Evolutionary conservation across 2,888 invertebrate genomes (phyloP).

Genomic region (Apoderus coryli): DNA sequence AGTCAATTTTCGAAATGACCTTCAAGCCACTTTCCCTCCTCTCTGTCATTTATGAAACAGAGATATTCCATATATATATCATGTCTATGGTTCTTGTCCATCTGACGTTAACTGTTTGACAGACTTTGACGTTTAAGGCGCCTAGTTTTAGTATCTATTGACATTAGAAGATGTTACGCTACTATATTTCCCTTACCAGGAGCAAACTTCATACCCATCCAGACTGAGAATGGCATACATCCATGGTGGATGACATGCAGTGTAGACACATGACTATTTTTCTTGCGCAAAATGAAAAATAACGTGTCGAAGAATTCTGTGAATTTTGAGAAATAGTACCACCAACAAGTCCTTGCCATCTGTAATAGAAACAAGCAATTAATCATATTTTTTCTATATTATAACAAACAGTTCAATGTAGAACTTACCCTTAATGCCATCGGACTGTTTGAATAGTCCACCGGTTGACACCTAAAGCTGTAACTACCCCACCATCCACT

Average conservation of each 20-base stretch:
- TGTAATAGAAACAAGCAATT: constrained; percentile 29
- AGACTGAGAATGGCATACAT: constrained; percentile 86
- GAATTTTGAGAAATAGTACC: constrained; percentile 91
- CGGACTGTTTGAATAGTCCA: constrained; percentile 59
- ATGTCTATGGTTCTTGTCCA: too few species aligned
- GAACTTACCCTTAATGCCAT: constrained; percentile 51
- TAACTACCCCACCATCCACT: constrained; percentile 59
- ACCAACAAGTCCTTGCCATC: constrained; percentile 81
- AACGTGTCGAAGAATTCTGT: constrained; percentile 88
- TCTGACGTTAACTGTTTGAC: too few species aligned
- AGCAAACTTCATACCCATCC: constrained; percentile 92
- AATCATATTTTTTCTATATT: too few species aligned
- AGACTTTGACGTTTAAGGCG: too few species aligned
- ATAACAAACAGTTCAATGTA: constrained; percentile 1
- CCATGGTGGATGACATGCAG: constrained; percentile 92
- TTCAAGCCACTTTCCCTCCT: too few species aligned
- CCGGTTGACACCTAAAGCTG: constrained; percentile 64
- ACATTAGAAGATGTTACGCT: too few species aligned
- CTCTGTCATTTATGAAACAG: too few species aligned
- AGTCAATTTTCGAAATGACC: too few species aligned
- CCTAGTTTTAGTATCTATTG: too few species aligned
- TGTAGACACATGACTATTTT: constrained; percentile 78
- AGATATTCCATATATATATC: too few species aligned
- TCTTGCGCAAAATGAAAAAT: constrained; percentile 89
- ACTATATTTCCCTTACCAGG: constrained; percentile 75